phyloP scores from a whole-genome alignment of 2,888 invertebrate species.

The Sceliomorpha sp. region DNA sequence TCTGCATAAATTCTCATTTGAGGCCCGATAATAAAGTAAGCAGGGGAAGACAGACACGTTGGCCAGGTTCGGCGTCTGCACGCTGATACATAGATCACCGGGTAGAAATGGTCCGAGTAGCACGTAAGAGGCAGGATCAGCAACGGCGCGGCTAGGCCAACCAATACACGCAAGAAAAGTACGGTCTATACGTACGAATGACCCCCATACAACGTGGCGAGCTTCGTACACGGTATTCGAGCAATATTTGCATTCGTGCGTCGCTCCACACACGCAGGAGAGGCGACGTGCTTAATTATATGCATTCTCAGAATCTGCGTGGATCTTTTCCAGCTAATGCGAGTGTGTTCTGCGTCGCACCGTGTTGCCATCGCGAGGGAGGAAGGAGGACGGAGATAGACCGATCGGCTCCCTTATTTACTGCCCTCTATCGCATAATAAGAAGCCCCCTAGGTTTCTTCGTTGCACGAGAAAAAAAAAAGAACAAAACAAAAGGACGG shows the following conservation, averaged over 20 bases:
- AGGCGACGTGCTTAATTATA: slow-evolving; percentile 70
- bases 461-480: slow-evolving; percentile 2
- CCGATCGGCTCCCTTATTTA: slow-evolving; percentile 64
- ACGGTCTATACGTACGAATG: slow-evolving; percentile 21
- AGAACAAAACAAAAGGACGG: neutral
- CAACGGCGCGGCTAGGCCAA: slow-evolving; percentile 8
- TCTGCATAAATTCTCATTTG: slow-evolving; percentile 78
- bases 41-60: slow-evolving; percentile 67
- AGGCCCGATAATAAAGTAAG: slow-evolving; percentile 76
- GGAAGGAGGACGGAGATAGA: slow-evolving; percentile 38
- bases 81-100: slow-evolving; percentile 71
- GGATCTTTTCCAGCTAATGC: slow-evolving; percentile 68
- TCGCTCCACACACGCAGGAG: slow-evolving; percentile 60
- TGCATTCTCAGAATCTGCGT: slow-evolving; percentile 73
- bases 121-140: slow-evolving; percentile 18
- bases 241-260: slow-evolving; percentile 58
- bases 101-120: slow-evolving; percentile 38
- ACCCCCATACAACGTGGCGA: slow-evolving; percentile 21
- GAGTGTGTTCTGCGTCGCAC: slow-evolving; percentile 63
- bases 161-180: slow-evolving; percentile 16
- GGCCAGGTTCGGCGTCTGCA: slow-evolving; percentile 64
- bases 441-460: slow-evolving; percentile 35
- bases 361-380: slow-evolving; percentile 59
- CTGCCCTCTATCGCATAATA: slow-evolving; percentile 61
- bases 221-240: slow-evolving; percentile 47